Evolutionary conservation across 2,888 invertebrate species (phyloP).

Genomic region (Agapetus fuscipes): DNA sequence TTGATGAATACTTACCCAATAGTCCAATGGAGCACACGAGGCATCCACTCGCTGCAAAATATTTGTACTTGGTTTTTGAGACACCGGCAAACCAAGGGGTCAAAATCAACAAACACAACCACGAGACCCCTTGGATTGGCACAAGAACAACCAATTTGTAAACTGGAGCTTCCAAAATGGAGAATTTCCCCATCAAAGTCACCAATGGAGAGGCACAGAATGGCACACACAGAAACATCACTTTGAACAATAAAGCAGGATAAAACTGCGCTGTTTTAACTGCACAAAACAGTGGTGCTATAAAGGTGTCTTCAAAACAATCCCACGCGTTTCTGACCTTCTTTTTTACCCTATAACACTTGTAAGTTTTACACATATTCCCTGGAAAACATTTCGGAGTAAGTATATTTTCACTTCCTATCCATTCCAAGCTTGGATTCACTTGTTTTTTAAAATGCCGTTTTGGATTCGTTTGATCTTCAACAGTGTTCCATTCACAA

Average conservation of each 20-base stretch:
- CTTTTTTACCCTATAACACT: constrained; percentile 24
- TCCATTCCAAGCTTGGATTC: no score
- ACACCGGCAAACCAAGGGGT: constrained; percentile 40
- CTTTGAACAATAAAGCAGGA: constrained; percentile 35
- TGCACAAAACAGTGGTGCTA: constrained; percentile 39
- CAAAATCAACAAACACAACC: constrained; percentile 38
- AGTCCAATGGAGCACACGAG: constrained; percentile 13
- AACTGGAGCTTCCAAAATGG: no score
- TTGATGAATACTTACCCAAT: constrained; percentile 10
- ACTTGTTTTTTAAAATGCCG: no score
- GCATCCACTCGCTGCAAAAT: constrained; percentile 11
- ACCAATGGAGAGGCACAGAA: constrained; percentile 32
- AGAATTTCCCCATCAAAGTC: constrained; percentile 35
- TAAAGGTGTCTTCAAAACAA: constrained; percentile 37
- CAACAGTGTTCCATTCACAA: no score
- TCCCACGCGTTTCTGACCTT: constrained; percentile 33
- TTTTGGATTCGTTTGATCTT: no score
- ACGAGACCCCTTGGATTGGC: constrained; percentile 39
- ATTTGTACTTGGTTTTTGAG: constrained; percentile 37
- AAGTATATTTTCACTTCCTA: no score
- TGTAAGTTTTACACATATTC: no score
- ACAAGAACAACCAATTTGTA: constrained; percentile 38
- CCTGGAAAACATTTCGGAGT: no score
- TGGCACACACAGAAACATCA: constrained; percentile 33
- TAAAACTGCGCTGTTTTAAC: constrained; percentile 40